Evolutionary conservation across 2,797 vertebrate species (phyloP).

Genomic region (Helicolenus hilgendorfi): DNA sequence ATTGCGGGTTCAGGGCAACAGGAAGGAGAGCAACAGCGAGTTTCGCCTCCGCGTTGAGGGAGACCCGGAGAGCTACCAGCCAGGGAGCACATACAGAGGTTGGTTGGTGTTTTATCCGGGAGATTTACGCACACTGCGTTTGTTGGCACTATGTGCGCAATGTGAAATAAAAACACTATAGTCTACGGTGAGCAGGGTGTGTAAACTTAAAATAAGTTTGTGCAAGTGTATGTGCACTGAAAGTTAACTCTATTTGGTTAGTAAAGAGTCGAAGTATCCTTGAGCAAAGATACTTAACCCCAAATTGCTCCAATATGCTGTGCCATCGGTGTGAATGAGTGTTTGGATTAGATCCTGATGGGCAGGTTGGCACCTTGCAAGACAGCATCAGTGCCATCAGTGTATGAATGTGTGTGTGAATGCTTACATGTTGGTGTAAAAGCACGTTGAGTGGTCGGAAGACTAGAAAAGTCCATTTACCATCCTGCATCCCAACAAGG

Average conservation of each 20-base stretch:
- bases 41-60: conserved; percentile 98
- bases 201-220: conserved; percentile 59
- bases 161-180: not conserved
- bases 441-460: too few relatives aligned
- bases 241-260: not conserved
- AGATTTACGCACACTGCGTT: conserved; percentile 22
- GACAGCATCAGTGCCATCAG: too few relatives aligned
- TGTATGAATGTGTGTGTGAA: too few relatives aligned
- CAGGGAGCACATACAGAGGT: conserved; percentile 98
- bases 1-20: conserved; percentile 92
- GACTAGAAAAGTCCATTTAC: too few relatives aligned
- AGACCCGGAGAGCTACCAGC: conserved; percentile 96
- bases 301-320: too few relatives aligned
- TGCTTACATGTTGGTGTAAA: too few relatives aligned
- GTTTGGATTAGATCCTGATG: not conserved
- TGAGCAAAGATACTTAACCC: too few relatives aligned
- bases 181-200: not conserved
- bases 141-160: conserved; percentile 6
- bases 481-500: too few relatives aligned
- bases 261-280: not conserved
- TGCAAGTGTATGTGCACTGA: not conserved
- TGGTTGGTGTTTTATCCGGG: conserved; percentile 60
- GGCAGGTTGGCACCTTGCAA: too few relatives aligned
- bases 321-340: too few relatives aligned
- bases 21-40: conserved; percentile 95